Base-by-base conservation (phyloP, 2,797 vertebrate genomes). In the Astyanax mexicanus region DNA sequence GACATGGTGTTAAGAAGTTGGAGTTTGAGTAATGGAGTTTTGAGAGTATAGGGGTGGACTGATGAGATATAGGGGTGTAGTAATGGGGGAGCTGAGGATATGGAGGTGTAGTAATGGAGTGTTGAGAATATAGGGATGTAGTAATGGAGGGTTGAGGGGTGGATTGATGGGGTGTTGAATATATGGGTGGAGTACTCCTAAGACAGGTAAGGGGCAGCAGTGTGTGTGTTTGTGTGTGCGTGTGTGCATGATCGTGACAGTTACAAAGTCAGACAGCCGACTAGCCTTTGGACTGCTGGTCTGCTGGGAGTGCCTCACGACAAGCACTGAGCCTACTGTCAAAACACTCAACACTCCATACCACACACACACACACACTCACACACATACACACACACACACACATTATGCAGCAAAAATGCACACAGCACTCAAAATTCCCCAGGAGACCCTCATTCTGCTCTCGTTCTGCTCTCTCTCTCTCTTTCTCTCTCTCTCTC, bases 231-330 rank as follows among this genome's bases (percentile, higher is more conserved):
- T 52, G 23, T 42, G 45, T 54, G 47, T 19, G 21, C 27, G 35
- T 19, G 49, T 44, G 71, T 13, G 21, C 8, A 3, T 62, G 44
- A n/a, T n/a, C 62, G 61, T 62, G 29, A 19, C 15, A 42, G 49
- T 32, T 40, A 27, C 5, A 55, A 10, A 54, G 23, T 52, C 32
- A 38, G 61, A 47, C 72, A 74, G 47, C 58, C 13, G 71, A 73
- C 35, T 64, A 54, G 44, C 52, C 52, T 65, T 44, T 44, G 37
- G 23, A 65, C 11, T 25, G 47, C 29, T 62, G n/a, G 70, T 52
- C 58, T 40, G 21, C 47, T 74, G 72, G 61, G 60, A 74, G 37
- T 21, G 47, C 37, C 25, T 40, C 35, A 8, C 21, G 13, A 38
- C 42, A 49, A 61, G 55, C 27, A 54, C 55, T 11, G 3, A 12